Evolutionary conservation across 2,888 invertebrate species (phyloP), one percentile per base, ranked within the genome.

Genomic region (Dilophus febrilis): DNA sequence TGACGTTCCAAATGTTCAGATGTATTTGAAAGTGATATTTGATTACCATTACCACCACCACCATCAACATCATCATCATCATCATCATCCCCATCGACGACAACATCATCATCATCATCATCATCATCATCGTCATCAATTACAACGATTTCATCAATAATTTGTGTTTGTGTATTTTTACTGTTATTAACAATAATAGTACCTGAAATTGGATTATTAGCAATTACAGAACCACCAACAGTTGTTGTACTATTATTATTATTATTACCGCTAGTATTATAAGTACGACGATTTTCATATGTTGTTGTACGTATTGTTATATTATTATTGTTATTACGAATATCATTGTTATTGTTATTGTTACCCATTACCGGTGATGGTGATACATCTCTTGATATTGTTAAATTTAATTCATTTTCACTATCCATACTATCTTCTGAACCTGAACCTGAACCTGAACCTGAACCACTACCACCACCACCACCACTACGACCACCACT

Each of bases 391-490:
- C 55, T 50, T 33, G 47, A 50, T 36, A 40, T 49, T 33, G 46
- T 45, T 46, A 47, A 49, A 47, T 55, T 47, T 47, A 61, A 63
- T 37, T 52, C 52, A 35, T 32, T 32, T 47, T 62, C 63, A 44
- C 60, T 57, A 47, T 62, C 62, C 52, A 61, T 62, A 50, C 61
- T 62, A 41, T 61, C 63, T 47, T 61, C 61, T 6, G 61, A 60
- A 45, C 59, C 58, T n/a, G n/a, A n/a, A 32, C 34, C 36, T 39
- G 29, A 35, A 32, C 40, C 40, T 35, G 22, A 37, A 37, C 37
- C 41, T 33, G 18, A 44, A 38, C 41, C 63, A 44, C 60, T 57
- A 47, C 61, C 62, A 52, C 60, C 61, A 50, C 61, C 61, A 41
- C 62, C 63, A 47, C 63, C 61, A 6, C 61, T 59, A 45, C 59